phyloP scores from a whole-genome alignment of 2,888 invertebrate species.

The Noctua fimbriata region DNA sequence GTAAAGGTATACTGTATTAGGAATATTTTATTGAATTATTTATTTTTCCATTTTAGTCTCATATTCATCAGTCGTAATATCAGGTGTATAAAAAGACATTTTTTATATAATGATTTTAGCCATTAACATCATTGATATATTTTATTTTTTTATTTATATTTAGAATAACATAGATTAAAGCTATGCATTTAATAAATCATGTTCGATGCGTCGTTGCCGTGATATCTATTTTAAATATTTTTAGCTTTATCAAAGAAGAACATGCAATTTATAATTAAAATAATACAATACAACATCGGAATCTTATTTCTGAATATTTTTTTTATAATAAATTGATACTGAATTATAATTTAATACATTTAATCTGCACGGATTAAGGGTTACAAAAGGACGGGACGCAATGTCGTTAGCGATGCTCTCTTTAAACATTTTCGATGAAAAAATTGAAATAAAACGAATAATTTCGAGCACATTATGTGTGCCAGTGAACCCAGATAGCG shows the following conservation, averaged over 20 bases:
- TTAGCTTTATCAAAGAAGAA: constrained; percentile 51
- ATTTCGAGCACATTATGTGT: constrained; percentile 67
- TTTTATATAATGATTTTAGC: constrained; percentile 66
- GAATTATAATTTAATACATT: constrained; percentile 17
- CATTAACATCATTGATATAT: constrained; percentile 70
- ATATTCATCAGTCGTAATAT: constrained; percentile 77
- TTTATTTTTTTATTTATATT: constrained; percentile 71
- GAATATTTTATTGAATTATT: constrained; percentile 64
- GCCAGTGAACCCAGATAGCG: constrained; percentile 70
- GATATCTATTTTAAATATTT: constrained; percentile 62
- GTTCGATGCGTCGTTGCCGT: constrained; percentile 78
- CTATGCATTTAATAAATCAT: constrained; percentile 73
- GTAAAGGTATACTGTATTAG: constrained; percentile 49
- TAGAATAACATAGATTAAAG: constrained; percentile 79
- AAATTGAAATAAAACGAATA: constrained; percentile 55
- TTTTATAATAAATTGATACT: constrained; percentile 1
- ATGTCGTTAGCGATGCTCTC: constrained; percentile 35
- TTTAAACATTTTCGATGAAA: constrained; percentile 29
- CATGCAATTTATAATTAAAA: constrained; percentile 49
- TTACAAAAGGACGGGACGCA: constrained; percentile 61
- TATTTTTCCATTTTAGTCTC: constrained; percentile 76
- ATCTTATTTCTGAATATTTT: constrained; percentile 16
- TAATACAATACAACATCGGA: constrained; percentile 18
- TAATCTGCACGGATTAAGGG: constrained; percentile 25
- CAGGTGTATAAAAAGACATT: constrained; percentile 71